These are phyloP conservation scores for Gavia stellata DNA, from an alignment of 2,113 vertebrate genomes.

Conservation along the genomic window DNA sequence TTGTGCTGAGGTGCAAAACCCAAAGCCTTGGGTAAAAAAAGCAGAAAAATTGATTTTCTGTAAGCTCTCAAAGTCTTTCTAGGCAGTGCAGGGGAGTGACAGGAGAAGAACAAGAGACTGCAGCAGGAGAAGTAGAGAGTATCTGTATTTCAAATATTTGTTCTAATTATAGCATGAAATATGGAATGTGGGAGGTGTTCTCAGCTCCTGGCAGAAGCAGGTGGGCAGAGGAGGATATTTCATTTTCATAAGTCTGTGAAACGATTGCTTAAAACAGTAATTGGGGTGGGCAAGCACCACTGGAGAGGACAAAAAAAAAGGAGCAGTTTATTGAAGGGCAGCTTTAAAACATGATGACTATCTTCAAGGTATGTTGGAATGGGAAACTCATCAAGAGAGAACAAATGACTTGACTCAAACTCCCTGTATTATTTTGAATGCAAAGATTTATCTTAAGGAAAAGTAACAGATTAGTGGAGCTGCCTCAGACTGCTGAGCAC, in stretches of 20 bases:
- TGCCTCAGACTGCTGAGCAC: not conserved
- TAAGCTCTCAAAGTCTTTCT: not conserved
- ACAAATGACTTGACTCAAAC: not conserved
- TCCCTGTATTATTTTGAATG: not conserved
- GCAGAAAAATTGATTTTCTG: not conserved
- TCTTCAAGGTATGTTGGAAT: not conserved
- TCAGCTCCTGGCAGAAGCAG: not conserved
- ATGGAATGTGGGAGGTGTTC: not conserved
- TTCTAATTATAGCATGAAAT: slow-evolving; percentile 36
- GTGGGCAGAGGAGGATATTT: not conserved
- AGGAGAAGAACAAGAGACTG: not conserved
- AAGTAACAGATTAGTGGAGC: not conserved
- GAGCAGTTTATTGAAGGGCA: not conserved
- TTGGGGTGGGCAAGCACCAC: not conserved
- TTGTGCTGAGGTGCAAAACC: not conserved
- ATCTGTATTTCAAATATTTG: slow-evolving; percentile 48
- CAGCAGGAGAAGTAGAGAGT: not conserved
- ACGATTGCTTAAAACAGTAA: slow-evolving; percentile 1
- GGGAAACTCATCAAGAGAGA: not conserved
- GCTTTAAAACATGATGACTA: not conserved
- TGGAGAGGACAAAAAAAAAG: not conserved
- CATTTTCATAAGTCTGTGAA: not conserved
- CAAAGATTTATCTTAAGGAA: not conserved
- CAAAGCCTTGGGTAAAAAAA: not conserved
- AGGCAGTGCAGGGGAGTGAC: not conserved